Evolutionary conservation across 2,888 invertebrate species (phyloP).

Genomic region (Aproaerema taeniolella): DNA sequence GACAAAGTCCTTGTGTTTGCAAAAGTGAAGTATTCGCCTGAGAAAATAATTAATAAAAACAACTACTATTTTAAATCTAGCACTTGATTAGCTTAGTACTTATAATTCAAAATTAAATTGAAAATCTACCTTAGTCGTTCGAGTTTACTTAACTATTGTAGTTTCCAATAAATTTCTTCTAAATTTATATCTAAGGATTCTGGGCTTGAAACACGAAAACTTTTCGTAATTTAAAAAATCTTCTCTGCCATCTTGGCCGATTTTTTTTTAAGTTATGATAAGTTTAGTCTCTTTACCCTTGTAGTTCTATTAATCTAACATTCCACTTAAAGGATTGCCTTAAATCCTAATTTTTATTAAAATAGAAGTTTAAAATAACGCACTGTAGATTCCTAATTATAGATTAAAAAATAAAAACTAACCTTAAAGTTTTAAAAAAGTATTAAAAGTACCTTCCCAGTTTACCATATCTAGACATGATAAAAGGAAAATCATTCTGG

Average conservation of each 20-base stretch:
- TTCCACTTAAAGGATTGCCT: slow-evolving; percentile 61
- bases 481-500: slow-evolving; percentile 74
- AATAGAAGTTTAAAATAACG: slow-evolving; percentile 69
- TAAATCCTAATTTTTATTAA: slow-evolving; percentile 59
- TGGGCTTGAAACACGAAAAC: slow-evolving; percentile 34
- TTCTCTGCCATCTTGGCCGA: neutral
- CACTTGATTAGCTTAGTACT: slow-evolving; percentile 58
- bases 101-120: slow-evolving; percentile 60
- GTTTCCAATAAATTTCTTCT: slow-evolving; percentile 70
- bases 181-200: slow-evolving; percentile 66
- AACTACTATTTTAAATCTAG: slow-evolving; percentile 52
- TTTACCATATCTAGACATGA: slow-evolving; percentile 69
- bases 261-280: slow-evolving; percentile 1
- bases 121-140: slow-evolving; percentile 53
- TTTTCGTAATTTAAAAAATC: slow-evolving; percentile 29
- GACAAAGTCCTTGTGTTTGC: too few relatives aligned
- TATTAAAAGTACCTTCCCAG: slow-evolving; percentile 51
- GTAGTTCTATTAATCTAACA: slow-evolving; percentile 39
- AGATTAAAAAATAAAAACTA: slow-evolving; percentile 57
- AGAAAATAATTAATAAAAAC: slow-evolving; percentile 18
- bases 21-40: neutral
- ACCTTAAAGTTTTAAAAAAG: slow-evolving; percentile 48
- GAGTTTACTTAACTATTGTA: slow-evolving; percentile 59
- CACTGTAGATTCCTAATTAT: slow-evolving; percentile 72
- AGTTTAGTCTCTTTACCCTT: slow-evolving; percentile 7